phyloP scores from a whole-genome alignment of 2,797 vertebrate species.

The Bucorvus abyssinicus region DNA sequence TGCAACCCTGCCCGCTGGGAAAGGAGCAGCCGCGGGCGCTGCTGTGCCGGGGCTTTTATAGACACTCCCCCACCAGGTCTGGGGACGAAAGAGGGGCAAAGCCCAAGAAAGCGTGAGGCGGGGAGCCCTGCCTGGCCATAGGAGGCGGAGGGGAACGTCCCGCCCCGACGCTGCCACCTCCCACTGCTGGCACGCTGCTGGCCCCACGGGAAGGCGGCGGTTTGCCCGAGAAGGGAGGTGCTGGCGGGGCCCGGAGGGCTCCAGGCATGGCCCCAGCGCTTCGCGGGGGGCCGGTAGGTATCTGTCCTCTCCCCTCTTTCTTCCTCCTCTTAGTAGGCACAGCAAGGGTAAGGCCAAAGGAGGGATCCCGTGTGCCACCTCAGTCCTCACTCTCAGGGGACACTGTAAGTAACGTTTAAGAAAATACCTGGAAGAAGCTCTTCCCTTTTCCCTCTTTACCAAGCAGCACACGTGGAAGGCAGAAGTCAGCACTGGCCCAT shows the following conservation, averaged over 20 bases:
- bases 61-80: background rate
- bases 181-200: too few relatives aligned
- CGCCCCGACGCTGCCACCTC: background rate
- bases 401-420: accelerated
- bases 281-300: background rate
- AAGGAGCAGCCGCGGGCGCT: background rate
- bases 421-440: background rate
- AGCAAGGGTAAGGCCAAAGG: background rate
- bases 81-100: background rate
- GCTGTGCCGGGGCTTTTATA: background rate
- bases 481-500: too few relatives aligned
- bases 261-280: background rate
- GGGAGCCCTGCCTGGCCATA: too few relatives aligned
- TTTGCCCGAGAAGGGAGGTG: background rate
- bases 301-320: too few relatives aligned
- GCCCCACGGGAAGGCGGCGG: background rate
- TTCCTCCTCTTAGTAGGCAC: accelerated
- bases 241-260: background rate
- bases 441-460: background rate
- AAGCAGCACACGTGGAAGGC: too few relatives aligned
- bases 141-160: background rate
- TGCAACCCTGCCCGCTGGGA: background rate
- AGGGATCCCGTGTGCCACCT: background rate
- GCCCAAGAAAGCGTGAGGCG: background rate
- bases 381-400: accelerated